Conservation (phyloP, 2,113 vertebrate genomes). For the Mus pahari region DNA sequence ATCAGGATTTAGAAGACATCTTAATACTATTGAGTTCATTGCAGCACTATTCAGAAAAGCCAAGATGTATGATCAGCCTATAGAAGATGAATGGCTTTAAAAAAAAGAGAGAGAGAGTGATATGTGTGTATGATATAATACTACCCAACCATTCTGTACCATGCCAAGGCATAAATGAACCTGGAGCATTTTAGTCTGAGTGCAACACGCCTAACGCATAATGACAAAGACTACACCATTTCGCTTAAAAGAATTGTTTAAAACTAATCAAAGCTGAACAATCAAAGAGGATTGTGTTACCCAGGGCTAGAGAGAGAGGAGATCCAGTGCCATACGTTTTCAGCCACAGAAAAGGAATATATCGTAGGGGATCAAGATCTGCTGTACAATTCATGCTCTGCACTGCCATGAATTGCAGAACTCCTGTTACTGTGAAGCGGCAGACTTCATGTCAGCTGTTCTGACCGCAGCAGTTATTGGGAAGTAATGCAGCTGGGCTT, state of each 20-base stretch:
- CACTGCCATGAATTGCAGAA: background rate
- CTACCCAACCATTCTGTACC: background rate
- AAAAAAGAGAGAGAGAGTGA: background rate
- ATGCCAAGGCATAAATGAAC: background rate
- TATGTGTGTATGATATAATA: background rate
- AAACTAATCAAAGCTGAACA: background rate
- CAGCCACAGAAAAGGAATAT: background rate
- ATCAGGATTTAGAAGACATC: background rate
- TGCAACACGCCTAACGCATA: background rate
- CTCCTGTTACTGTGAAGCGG: background rate
- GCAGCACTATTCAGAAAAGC: background rate
- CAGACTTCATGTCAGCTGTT: background rate
- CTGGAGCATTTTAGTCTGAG: background rate
- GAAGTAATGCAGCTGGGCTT: background rate
- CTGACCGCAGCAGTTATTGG: background rate
- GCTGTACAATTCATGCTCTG: background rate
- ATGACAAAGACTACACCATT: background rate
- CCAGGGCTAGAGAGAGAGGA: too few species aligned
- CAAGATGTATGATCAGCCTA: background rate
- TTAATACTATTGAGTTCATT: background rate
- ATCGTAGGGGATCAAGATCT: background rate
- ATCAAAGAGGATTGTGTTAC: background rate
- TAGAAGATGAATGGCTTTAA: background rate
- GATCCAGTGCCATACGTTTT: background rate
- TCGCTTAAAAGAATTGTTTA: background rate